Percentiles rank a stretch among this genome's conserved stretches.
Conservation (phyloP, 2,113 vertebrate species). For the Carollia perspicillata region DNA sequence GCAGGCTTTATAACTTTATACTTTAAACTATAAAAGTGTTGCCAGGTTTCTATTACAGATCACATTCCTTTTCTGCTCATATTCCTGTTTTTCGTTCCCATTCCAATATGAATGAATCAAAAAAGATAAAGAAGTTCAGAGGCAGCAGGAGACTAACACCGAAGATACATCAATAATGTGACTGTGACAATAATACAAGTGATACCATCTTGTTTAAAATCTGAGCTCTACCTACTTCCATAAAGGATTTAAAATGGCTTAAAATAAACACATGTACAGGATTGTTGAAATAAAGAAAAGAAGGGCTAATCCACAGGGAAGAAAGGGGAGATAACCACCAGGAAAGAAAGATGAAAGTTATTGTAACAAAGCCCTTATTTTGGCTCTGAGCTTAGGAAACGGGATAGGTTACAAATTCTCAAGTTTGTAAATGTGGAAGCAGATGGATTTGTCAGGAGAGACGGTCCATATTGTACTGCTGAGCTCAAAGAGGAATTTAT, state of each 20-base stretch:
- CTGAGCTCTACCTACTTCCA: slow-evolving; percentile 64
- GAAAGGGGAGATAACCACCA: slow-evolving; percentile 55
- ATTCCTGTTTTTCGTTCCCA: not conserved
- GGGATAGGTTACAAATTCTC: slow-evolving; percentile 25
- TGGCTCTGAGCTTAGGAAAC: slow-evolving; percentile 56
- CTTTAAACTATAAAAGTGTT: not conserved
- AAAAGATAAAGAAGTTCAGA: slow-evolving; percentile 12
- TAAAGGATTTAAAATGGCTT: slow-evolving; percentile 63
- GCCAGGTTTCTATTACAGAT: not conserved
- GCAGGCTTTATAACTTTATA: not conserved
- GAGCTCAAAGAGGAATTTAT: not conserved
- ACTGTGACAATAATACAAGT: not conserved
- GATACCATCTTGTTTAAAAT: slow-evolving; percentile 53
- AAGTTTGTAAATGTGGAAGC: not conserved
- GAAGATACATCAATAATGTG: slow-evolving; percentile 27
- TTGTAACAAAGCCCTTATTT: slow-evolving; percentile 64
- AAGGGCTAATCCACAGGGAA: slow-evolving; percentile 60
- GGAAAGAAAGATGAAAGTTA: slow-evolving; percentile 48
- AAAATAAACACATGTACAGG: slow-evolving; percentile 69
- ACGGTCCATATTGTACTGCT: not conserved
- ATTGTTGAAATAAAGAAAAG: slow-evolving; percentile 43
- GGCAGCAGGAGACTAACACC: slow-evolving; percentile 5
- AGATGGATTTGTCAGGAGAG: not conserved
- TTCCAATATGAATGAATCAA: slow-evolving; percentile 1
- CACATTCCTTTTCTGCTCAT: not conserved